These are phyloP conservation scores for Lepus timidus DNA, from an alignment of 2,113 vertebrate genomes.

Conservation along the genomic window DNA sequence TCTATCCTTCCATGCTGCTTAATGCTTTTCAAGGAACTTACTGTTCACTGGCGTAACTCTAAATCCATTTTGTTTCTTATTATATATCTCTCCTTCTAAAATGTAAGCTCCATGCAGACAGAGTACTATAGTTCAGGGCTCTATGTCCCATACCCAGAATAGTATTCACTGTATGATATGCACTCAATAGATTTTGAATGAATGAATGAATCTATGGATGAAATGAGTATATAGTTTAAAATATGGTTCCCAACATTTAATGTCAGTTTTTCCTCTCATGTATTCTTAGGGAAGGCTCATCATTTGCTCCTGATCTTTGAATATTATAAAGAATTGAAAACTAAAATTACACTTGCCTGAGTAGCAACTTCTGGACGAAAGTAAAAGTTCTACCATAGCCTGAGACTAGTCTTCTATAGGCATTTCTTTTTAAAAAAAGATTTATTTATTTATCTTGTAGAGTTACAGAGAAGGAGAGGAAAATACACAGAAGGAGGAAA, in stretches of 20 bases:
- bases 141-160: background rate
- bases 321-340: background rate
- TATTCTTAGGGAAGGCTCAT: background rate
- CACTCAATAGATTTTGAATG: background rate
- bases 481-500: no score
- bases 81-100: background rate
- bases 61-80: conserved; percentile 14
- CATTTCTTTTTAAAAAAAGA: background rate
- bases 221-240: background rate
- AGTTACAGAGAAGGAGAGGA: no score
- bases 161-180: background rate
- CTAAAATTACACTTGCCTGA: background rate
- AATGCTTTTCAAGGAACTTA: background rate
- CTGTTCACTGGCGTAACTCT: background rate
- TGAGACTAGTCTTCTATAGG: background rate
- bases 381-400: background rate
- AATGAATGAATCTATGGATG: background rate
- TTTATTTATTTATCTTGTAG: no score
- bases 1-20: background rate
- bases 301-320: background rate
- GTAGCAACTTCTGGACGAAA: background rate
- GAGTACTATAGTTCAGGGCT: background rate
- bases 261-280: background rate
- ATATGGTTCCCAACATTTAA: background rate
- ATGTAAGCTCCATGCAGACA: background rate